A percentile compares a stretch with the other conserved stretches of the same genome.
Conservation (phyloP, 2,888 invertebrate species). For the Drosophila percnosoma region DNA sequence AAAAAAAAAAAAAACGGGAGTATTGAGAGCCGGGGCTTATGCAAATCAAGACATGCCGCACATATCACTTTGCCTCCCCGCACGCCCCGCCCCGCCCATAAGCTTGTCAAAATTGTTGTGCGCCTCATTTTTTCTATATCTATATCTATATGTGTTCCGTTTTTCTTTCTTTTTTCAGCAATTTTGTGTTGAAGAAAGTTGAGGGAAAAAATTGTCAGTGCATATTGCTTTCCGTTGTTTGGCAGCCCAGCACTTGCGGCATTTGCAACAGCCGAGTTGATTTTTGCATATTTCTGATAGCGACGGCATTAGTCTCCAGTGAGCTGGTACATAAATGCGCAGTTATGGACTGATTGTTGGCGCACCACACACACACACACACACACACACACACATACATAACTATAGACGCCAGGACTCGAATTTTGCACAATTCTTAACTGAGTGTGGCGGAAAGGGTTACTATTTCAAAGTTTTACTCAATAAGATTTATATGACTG, state of each 20-base stretch:
- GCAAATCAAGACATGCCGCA: slow-evolving; percentile 78
- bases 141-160: neutral
- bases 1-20: slow-evolving; percentile 33
- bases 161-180: slow-evolving; percentile 8
- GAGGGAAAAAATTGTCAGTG: slow-evolving; percentile 45
- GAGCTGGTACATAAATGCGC: slow-evolving; percentile 72
- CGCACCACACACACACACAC: slow-evolving; percentile 10
- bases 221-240: slow-evolving; percentile 68
- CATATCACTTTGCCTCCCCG: slow-evolving; percentile 56
- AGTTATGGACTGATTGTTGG: slow-evolving; percentile 75
- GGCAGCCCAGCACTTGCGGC: slow-evolving; percentile 45
- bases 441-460: slow-evolving; percentile 41
- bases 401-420: neutral
- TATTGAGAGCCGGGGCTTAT: slow-evolving; percentile 61
- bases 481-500: slow-evolving; percentile 71
- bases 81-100: neutral
- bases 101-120: slow-evolving; percentile 68
- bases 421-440: slow-evolving; percentile 15
- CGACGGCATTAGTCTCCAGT: slow-evolving; percentile 74
- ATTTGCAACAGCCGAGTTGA: slow-evolving; percentile 70
- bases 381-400: slow-evolving; percentile 1
- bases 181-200: slow-evolving; percentile 39
- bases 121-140: slow-evolving; percentile 13
- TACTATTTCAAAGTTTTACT: slow-evolving; percentile 63
- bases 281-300: slow-evolving; percentile 77